These are phyloP conservation scores for Petrolisthes cinctipes DNA, from an alignment of 2,888 invertebrate genomes.

Conservation along the genomic window DNA sequence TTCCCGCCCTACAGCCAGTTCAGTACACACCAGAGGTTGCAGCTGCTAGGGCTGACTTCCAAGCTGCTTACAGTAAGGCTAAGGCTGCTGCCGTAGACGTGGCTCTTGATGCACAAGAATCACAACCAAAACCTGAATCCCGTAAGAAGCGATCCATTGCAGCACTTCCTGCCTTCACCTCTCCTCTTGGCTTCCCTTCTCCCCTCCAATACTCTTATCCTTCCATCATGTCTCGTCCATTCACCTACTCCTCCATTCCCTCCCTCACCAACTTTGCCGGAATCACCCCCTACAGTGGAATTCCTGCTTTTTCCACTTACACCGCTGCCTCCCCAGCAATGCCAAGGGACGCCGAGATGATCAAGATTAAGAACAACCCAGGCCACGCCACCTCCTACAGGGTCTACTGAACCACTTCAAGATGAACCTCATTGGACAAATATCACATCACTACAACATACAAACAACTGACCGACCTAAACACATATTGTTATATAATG, in stretches of 20 bases:
- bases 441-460: no score
- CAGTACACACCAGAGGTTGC: conserved; percentile 70
- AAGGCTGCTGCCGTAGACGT: conserved; percentile 41
- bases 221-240: not conserved
- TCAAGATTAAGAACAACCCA: conserved; percentile 46
- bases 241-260: conserved; percentile 17
- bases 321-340: conserved; percentile 35
- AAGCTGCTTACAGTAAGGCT: conserved; percentile 1
- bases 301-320: conserved; percentile 30
- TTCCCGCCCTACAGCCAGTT: conserved; percentile 62
- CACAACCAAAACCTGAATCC: conserved; percentile 48
- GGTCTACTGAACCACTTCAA: conserved; percentile 2
- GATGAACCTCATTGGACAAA: no score
- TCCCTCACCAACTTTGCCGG: not conserved
- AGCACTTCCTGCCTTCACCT: not conserved
- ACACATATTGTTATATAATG: no score
- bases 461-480: no score
- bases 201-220: conserved; percentile 29
- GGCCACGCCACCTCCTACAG: conserved; percentile 60
- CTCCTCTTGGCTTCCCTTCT: conserved; percentile 22
- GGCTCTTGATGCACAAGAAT: conserved; percentile 38
- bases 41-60: conserved; percentile 67
- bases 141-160: conserved; percentile 36
- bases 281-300: conserved; percentile 8
- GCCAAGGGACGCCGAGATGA: conserved; percentile 28